These are phyloP conservation scores for Bombus huntii DNA, from an alignment of 1,140 invertebrate genomes.

Conservation along the genomic window DNA sequence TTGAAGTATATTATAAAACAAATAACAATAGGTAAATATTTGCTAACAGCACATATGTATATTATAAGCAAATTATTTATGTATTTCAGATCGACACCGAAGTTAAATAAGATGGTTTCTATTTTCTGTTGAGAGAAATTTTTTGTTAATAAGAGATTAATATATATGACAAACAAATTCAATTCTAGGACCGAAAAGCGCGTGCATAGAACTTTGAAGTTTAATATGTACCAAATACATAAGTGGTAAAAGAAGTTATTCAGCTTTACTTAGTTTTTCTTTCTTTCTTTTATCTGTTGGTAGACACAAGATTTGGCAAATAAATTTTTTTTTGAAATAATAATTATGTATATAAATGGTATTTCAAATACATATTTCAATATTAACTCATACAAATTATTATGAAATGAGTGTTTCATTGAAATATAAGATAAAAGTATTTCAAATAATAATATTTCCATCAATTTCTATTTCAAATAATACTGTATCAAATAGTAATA, in stretches of 20 bases:
- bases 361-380: neutral
- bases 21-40: neutral
- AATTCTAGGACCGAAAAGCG: neutral
- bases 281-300: too few relatives aligned
- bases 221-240: too few relatives aligned
- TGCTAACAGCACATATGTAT: neutral
- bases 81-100: neutral
- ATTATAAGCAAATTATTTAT: neutral
- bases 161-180: neutral
- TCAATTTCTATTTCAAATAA: neutral
- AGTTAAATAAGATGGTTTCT: neutral
- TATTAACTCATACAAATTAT: too few relatives aligned
- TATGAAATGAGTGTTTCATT: neutral
- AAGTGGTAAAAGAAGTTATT: too few relatives aligned
- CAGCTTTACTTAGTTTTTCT: too few relatives aligned
- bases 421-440: neutral
- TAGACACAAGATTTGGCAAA: too few relatives aligned
- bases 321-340: neutral
- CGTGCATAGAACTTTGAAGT: too few relatives aligned
- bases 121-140: neutral
- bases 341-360: neutral
- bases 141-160: neutral
- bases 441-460: neutral
- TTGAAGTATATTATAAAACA: neutral
- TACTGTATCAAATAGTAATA: neutral